These are phyloP conservation scores for Hypotaenidia philippensis DNA, from an alignment of 2,797 vertebrate genomes.

Conservation along the genomic window DNA sequence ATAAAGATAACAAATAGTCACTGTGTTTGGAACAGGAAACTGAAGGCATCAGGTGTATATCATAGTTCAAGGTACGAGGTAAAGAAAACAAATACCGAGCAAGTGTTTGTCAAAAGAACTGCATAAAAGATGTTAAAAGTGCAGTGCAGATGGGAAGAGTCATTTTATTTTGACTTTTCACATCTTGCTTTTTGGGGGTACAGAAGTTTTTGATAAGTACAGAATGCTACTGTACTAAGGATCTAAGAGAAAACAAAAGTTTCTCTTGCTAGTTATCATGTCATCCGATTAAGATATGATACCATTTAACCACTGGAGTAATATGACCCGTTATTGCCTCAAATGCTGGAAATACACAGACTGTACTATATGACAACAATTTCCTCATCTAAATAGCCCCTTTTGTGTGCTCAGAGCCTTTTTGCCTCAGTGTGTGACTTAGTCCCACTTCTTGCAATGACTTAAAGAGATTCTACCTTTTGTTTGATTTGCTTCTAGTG, in stretches of 20 bases:
- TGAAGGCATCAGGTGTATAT: neutral
- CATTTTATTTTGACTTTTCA: neutral
- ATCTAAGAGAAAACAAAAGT: neutral
- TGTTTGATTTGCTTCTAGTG: neutral
- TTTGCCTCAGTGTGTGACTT: neutral
- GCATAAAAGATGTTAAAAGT: neutral
- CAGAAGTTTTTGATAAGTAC: neutral
- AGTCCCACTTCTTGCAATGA: neutral
- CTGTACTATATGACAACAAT: neutral
- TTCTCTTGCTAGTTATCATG: neutral
- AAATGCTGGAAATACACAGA: neutral
- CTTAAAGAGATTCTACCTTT: neutral
- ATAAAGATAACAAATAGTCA: neutral
- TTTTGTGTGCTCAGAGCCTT: neutral
- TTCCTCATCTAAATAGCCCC: neutral
- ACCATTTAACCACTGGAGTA: neutral
- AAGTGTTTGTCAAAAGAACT: neutral
- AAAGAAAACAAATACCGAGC: neutral
- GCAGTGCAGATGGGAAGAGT: neutral
- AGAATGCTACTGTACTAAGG: neutral
- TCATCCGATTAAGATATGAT: neutral
- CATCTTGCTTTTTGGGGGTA: neutral
- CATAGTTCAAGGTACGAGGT: neutral
- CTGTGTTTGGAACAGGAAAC: neutral
- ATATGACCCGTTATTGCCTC: neutral